Percentiles rank a stretch among this genome's conserved stretches.
Conservation (phyloP, 2,113 vertebrate species). For the Heterocephalus glaber region DNA sequence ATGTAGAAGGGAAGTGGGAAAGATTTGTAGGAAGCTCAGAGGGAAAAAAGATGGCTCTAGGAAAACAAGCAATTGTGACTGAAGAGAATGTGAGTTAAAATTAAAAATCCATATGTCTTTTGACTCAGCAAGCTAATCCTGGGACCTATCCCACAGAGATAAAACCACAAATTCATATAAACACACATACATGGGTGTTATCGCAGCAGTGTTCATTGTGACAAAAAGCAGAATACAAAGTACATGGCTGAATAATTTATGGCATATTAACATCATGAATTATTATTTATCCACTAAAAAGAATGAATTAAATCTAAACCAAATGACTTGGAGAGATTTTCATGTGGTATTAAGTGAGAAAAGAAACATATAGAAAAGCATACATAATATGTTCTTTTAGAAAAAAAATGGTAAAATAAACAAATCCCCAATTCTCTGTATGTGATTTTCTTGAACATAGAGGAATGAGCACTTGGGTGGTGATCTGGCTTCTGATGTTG, state of each 20-base stretch:
- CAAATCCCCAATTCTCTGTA: background rate
- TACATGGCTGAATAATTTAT: slow-evolving; percentile 24
- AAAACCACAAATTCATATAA: slow-evolving; percentile 40
- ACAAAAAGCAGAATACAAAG: slow-evolving; percentile 40
- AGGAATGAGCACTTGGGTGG: background rate
- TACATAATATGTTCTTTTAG: background rate
- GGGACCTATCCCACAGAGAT: slow-evolving; percentile 19
- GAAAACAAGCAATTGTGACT: background rate
- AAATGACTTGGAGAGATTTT: slow-evolving; percentile 1
- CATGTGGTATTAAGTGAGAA: background rate
- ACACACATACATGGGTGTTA: background rate
- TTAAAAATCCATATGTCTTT: slow-evolving; percentile 55
- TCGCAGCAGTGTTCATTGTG: background rate
- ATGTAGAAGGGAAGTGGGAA: background rate
- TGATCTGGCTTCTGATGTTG: background rate
- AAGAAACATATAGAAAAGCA: background rate
- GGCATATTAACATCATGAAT: background rate
- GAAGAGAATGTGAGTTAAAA: slow-evolving; percentile 43
- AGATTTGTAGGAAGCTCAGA: background rate
- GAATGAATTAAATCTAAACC: slow-evolving; percentile 35
- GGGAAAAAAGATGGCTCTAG: background rate
- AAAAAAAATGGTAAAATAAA: background rate
- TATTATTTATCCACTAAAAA: slow-evolving; percentile 26
- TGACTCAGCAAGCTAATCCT: background rate
- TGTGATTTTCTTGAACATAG: background rate